These are phyloP conservation scores for Neogale vison DNA, from an alignment of 2,113 vertebrate genomes.

Conservation along the genomic window DNA sequence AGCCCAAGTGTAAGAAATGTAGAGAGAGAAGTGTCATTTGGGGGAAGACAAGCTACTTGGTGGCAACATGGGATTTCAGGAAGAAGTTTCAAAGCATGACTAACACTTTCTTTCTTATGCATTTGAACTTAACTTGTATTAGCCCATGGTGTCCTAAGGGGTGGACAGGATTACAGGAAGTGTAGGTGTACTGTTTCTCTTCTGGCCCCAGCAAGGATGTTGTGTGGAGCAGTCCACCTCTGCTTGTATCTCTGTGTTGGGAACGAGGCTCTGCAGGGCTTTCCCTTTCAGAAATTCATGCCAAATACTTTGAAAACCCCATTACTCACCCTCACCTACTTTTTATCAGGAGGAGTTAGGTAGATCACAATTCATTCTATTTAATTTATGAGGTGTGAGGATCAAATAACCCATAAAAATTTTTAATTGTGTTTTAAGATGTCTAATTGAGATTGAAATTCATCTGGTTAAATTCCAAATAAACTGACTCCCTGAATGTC, in stretches of 20 bases:
- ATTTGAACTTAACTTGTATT: not conserved
- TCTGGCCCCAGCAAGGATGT: not conserved
- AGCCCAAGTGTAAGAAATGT: not conserved
- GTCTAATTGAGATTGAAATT: constrained; percentile 85
- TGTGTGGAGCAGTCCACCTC: not conserved
- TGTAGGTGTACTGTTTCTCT: not conserved
- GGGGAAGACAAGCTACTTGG: not conserved
- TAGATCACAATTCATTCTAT: constrained; percentile 80
- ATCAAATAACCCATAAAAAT: constrained; percentile 85
- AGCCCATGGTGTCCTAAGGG: not conserved
- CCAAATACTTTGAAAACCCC: constrained; percentile 75
- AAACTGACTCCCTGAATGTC: constrained; percentile 80
- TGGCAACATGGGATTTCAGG: not conserved
- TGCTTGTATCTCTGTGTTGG: constrained; percentile 54
- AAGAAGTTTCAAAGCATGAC: not conserved
- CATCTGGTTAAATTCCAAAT: constrained; percentile 84
- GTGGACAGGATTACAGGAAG: not conserved
- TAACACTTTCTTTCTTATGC: not conserved
- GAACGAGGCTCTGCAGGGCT: constrained; percentile 61
- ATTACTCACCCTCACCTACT: constrained; percentile 44
- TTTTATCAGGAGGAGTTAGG: constrained; percentile 76
- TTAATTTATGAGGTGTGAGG: constrained; percentile 85
- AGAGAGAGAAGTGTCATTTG: no score
- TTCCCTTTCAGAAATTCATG: constrained; percentile 69
- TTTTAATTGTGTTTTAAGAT: constrained; percentile 85